Percentiles rank a stretch among this genome's conserved stretches.
Evolutionary conservation across 2,113 vertebrate species (phyloP).

Genomic region (Monopterus albus): DNA sequence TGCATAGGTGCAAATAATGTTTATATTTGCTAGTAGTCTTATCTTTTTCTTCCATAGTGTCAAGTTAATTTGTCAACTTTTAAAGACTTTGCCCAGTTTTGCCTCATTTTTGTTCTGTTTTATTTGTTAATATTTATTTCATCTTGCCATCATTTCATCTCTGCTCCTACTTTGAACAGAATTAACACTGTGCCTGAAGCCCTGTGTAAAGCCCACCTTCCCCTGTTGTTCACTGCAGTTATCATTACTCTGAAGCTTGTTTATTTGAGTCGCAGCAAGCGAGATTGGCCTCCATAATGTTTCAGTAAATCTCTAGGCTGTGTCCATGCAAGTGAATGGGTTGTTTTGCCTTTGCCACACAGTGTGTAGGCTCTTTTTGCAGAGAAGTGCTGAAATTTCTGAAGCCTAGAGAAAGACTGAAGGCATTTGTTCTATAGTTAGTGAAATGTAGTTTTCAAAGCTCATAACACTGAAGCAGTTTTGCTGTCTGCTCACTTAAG

Average conservation of each 20-base stretch:
- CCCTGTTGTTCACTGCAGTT: not conserved
- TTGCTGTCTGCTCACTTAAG: not conserved
- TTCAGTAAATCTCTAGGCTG: too few relatives aligned
- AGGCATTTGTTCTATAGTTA: not conserved
- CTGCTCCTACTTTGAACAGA: not conserved
- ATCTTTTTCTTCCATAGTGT: too few relatives aligned
- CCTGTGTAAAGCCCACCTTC: not conserved
- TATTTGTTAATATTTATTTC: not conserved
- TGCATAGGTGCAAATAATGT: not conserved
- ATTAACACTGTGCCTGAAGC: not conserved
- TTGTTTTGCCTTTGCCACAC: not conserved
- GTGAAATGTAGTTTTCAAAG: not conserved
- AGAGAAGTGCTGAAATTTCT: not conserved
- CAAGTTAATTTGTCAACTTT: too few relatives aligned
- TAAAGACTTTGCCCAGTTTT: too few relatives aligned
- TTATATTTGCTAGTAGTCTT: too few relatives aligned
- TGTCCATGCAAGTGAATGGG: not conserved
- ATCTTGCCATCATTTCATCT: not conserved
- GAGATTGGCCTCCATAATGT: too few relatives aligned
- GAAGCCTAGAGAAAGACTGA: not conserved
- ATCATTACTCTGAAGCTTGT: not conserved
- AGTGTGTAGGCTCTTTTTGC: constrained; percentile 13
- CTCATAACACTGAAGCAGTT: not conserved
- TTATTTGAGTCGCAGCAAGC: too few relatives aligned
- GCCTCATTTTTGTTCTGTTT: not conserved